Base-by-base conservation (phyloP, 2,888 invertebrate species). In the Protodeltote pygarga region DNA sequence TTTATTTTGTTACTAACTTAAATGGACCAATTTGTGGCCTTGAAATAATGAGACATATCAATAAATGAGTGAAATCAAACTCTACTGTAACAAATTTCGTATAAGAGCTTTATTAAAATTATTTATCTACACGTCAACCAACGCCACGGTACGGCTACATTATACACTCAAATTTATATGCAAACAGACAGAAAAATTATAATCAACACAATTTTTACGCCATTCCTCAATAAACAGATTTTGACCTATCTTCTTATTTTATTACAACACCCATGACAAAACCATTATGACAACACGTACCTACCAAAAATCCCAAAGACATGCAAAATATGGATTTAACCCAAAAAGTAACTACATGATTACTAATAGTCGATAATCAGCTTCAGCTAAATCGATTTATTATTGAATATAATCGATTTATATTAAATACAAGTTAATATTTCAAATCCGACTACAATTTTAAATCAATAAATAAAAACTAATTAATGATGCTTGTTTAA, bases 201-300 rank as follows among this genome's bases (percentile, higher is more conserved):
- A 70, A 67, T 73, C 67, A 71, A 73, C 73, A 77, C 71, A 65
- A 65, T 75, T 73, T 76, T 78, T 79, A 81, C 79, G 78, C 75
- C 82, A 85, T 84, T 84, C 83, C 84, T 81, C 71, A 87, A 87
- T 87, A 87, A 88, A 87, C 52, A 61, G 77, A 70, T 75, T 71
- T 70, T 77, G 76, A 72, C 65, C 63, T 75, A 51, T 66, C 51
- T 74, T 69, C 73, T 75, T 75, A 45, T 68, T 75, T 76, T 71
- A 72, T 71, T 70, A 62, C 27, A 45, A 45, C 14, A 34, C 8
- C 15, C 13, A n/a, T 40, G n/a, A 8, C 2, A 27, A 38, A 35
- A 32, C 32, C 15, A 20, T 28, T 21, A 4, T 11, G 8, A 5
- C 8, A n/a, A 17, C 0, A 57, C 33, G 3, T 24, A 5, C 38